Percentiles rank a stretch among this genome's conserved stretches.
phyloP scores from a whole-genome alignment of 2,888 invertebrate species.

The Cheilosia vernalis region DNA sequence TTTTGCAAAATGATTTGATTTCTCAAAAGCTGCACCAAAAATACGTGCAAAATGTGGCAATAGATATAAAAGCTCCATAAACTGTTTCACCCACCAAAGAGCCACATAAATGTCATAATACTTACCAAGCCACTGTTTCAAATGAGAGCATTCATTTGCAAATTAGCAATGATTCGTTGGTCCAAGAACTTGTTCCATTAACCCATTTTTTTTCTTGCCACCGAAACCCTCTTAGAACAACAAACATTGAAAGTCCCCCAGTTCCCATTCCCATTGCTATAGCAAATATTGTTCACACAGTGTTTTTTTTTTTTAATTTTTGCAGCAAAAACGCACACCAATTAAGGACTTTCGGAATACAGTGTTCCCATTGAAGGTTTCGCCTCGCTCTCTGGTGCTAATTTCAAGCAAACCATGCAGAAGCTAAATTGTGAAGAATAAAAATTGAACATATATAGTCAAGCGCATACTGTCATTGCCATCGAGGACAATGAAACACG shows the following conservation, averaged over 20 bases:
- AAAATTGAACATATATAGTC: constrained; percentile 12
- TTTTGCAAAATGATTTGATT: not conserved
- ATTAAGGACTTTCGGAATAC: constrained; percentile 17
- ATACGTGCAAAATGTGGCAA: too few species aligned
- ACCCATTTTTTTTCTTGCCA: not conserved
- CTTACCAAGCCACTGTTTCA: not conserved
- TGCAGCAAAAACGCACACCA: constrained; percentile 16
- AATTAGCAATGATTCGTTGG: constrained; percentile 5
- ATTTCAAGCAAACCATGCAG: constrained; percentile 15
- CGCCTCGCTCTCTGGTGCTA: not conserved
- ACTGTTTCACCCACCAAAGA: not conserved
- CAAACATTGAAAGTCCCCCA: constrained; percentile 1
- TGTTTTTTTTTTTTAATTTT: not conserved
- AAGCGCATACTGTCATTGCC: constrained; percentile 31
- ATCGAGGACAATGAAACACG: constrained; percentile 45
- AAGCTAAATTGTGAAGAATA: constrained; percentile 17
- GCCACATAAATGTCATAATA: constrained; percentile 8
- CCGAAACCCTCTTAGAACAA: constrained; percentile 16
- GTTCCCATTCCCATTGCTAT: constrained; percentile 5
- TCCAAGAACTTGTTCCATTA: constrained; percentile 4
- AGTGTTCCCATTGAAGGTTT: constrained; percentile 15
- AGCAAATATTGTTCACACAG: constrained; percentile 6
- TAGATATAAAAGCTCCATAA: not conserved
- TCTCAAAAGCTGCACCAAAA: too few species aligned
- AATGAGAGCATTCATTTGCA: not conserved